These are phyloP conservation scores for Bos indicus DNA, from an alignment of 2,113 vertebrate species.

Conservation along the genomic window DNA sequence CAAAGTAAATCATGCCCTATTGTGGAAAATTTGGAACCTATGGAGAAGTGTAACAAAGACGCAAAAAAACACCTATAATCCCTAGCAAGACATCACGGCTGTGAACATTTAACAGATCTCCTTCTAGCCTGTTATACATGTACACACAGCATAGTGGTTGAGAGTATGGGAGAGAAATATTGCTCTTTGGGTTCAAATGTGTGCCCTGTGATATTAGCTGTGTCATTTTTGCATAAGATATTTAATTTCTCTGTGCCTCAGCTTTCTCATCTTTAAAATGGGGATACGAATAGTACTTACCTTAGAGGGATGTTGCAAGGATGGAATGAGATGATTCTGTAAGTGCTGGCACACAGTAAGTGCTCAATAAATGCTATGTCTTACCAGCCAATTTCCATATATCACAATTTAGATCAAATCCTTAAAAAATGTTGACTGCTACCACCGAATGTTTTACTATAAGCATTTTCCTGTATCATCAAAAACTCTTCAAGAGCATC, in stretches of 20 bases:
- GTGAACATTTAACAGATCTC: neutral
- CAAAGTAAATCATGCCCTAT: constrained; percentile 3
- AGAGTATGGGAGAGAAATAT: neutral
- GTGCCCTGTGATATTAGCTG: neutral
- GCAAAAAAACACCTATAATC: neutral
- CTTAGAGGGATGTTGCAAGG: neutral
- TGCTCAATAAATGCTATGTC: neutral
- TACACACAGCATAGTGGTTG: neutral
- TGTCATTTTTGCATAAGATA: neutral
- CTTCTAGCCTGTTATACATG: neutral
- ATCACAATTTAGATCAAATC: neutral
- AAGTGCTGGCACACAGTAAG: neutral
- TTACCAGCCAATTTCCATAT: neutral
- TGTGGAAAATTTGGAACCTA: neutral
- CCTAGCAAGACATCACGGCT: neutral
- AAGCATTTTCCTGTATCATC: neutral
- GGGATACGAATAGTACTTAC: neutral
- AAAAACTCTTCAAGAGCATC: neutral
- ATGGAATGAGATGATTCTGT: neutral
- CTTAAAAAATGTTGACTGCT: neutral
- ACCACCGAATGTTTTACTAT: neutral
- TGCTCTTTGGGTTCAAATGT: neutral
- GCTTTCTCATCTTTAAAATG: constrained; percentile 10
- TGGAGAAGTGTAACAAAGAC: constrained; percentile 3
- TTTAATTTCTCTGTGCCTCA: neutral